A percentile compares a stretch with the other conserved stretches of the same genome.
Conservation (phyloP, 2,113 vertebrate species). For the Paramisgurnus dabryanus region DNA sequence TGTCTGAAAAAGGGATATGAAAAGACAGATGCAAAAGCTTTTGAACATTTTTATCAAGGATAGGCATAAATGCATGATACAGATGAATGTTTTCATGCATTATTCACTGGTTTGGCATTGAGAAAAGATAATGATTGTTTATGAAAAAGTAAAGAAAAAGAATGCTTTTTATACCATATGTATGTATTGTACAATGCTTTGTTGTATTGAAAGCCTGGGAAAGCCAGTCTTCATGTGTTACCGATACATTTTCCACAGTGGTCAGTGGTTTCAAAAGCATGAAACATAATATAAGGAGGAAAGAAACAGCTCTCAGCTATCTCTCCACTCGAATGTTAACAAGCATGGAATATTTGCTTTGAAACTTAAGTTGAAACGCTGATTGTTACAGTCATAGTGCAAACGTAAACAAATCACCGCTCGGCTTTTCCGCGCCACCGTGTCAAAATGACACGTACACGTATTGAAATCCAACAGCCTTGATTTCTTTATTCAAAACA, state of each 20-base stretch:
- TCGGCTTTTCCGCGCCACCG: slow-evolving; percentile 43
- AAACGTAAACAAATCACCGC: slow-evolving; percentile 52
- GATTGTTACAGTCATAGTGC: slow-evolving; percentile 36
- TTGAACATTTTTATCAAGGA: background rate
- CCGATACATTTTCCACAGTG: slow-evolving; percentile 36
- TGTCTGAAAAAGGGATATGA: slow-evolving; percentile 10
- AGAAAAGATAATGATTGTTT: too few species aligned
- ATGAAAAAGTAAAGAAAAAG: slow-evolving; percentile 8
- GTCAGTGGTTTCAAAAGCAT: slow-evolving; percentile 30
- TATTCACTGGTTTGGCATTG: background rate
- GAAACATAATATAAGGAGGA: slow-evolving; percentile 17
- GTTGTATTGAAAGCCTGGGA: slow-evolving; percentile 16
- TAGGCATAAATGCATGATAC: background rate
- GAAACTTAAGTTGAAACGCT: slow-evolving; percentile 56
- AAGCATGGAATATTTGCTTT: slow-evolving; percentile 57
- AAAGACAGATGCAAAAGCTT: background rate
- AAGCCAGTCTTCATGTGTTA: background rate
- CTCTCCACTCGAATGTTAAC: slow-evolving; percentile 32
- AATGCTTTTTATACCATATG: slow-evolving; percentile 17
- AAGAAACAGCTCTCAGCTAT: background rate
- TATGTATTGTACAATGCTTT: slow-evolving; percentile 20
- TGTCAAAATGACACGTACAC: slow-evolving; percentile 51
- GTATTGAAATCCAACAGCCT: slow-evolving; percentile 65
- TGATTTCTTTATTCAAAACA: slow-evolving; percentile 71
- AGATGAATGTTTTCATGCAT: background rate